phyloP scores from a whole-genome alignment of 2,888 invertebrate species.

The Pseudanteris insignis region DNA sequence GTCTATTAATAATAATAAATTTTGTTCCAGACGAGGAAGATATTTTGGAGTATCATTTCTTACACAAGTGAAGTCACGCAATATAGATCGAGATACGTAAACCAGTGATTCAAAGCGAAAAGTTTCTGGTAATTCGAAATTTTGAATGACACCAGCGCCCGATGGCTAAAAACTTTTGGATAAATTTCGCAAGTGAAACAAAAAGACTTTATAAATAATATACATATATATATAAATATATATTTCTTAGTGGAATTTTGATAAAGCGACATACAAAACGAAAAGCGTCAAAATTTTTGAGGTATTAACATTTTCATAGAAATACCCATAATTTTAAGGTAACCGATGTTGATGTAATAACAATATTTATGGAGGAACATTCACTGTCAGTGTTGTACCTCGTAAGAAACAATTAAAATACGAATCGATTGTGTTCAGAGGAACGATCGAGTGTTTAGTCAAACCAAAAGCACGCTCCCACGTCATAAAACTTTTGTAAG shows the following conservation, averaged over 20 bases:
- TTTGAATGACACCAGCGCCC: constrained; percentile 27
- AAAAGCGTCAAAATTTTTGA: constrained; percentile 39
- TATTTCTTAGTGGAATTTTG: constrained; percentile 61
- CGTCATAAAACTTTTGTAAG: constrained; percentile 44
- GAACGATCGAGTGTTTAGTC: constrained; percentile 39
- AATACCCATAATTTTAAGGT: constrained; percentile 47
- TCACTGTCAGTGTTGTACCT: constrained; percentile 29
- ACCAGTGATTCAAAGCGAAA: constrained; percentile 46
- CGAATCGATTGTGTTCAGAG: constrained; percentile 40
- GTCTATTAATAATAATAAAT: no score
- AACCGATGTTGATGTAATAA: constrained; percentile 48
- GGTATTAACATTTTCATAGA: constrained; percentile 46
- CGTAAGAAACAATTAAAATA: constrained; percentile 38
- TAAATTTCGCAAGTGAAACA: constrained; percentile 40
- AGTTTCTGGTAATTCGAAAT: constrained; percentile 21
- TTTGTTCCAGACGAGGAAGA: constrained; percentile 67
- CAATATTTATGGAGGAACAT: constrained; percentile 42
- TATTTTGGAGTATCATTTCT: constrained; percentile 69
- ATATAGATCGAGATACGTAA: constrained; percentile 51
- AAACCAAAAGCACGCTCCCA: constrained; percentile 43
- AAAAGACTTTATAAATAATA: constrained; percentile 46
- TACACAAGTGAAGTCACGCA: constrained; percentile 65
- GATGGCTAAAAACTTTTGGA: constrained; percentile 30
- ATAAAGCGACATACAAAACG: constrained; percentile 50
- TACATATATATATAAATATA: constrained; percentile 55